Evolutionary conservation across 1,140 invertebrate species (phyloP), one percentile per base, ranked within the genome.

Genomic region (Centruroides sculpturatus): DNA sequence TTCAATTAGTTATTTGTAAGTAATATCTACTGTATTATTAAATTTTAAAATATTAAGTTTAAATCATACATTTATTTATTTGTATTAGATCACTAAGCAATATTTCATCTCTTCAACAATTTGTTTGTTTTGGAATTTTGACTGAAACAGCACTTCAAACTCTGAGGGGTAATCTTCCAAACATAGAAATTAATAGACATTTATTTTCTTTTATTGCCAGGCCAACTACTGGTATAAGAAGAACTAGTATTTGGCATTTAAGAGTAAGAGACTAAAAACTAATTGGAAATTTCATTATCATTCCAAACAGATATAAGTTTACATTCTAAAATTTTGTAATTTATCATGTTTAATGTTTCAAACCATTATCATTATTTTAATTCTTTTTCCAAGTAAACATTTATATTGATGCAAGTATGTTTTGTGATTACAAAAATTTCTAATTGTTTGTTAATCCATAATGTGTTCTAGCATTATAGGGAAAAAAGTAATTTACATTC

Each of bases 241-340:
- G 89, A 67, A 91, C 89, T 0, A 91, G 87, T 36, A 86, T 95
- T 69, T 95, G 90, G 90, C 85, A 85, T 3, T 73, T 89, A 6
- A 75, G 86, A 64, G 89, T 90, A 48, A 78, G 88, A 71, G 89
- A 92, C 75, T 89, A 68, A 79, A 0, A 23, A 34, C 7, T 49
- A 13, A 59, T 23, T 23, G 23, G 23, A 23, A 23, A 23, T 23
- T 23, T 23, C 23, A 23, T 23, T 23, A 23, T 23, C 23, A 23
- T 23, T 23, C 23, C 23, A 23, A 23, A 23, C 23, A 23, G 2
- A 23, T 23, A 23, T 23, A 23, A 23, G 2, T 23, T 23, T 23
- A 23, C 23, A 23, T 23, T 23, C 23, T 23, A 23, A 23, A 23
- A 23, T 23, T 23, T 23, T 23, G 23, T 41, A 1, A 41, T 41